Conservation (phyloP, 2,797 vertebrate species). For the Rhinella marina region DNA sequence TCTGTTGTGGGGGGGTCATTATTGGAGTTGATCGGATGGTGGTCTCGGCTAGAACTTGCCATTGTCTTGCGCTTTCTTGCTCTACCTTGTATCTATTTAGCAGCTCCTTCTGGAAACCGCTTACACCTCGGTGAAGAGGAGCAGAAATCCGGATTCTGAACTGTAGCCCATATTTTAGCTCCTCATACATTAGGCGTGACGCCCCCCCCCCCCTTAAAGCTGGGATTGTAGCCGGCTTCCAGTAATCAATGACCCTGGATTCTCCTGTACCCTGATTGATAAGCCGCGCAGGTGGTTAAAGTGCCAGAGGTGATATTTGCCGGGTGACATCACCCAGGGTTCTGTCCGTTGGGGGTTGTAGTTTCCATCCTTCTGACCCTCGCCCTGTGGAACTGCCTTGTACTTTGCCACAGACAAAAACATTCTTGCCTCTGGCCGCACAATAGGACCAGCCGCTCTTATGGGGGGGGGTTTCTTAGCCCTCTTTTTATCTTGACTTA, state of each 20-base stretch:
- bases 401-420: slow-evolving; percentile 61
- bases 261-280: slow-evolving; percentile 56
- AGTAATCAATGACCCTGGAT: slow-evolving; percentile 57
- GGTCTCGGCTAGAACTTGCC: not conserved
- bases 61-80: not conserved
- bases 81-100: not conserved
- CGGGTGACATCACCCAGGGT: slow-evolving; percentile 44
- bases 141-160: slow-evolving; percentile 53
- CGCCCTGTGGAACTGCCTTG: slow-evolving; percentile 55
- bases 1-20: not conserved
- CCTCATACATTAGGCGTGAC: slow-evolving; percentile 61
- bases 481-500: slow-evolving; percentile 52
- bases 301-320: slow-evolving; percentile 47
- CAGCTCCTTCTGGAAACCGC: slow-evolving; percentile 33
- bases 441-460: slow-evolving; percentile 60
- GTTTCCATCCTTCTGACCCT: slow-evolving; percentile 57
- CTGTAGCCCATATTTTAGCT: slow-evolving; percentile 61
- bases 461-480: slow-evolving; percentile 53
- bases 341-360: slow-evolving; percentile 36
- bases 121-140: slow-evolving; percentile 48
- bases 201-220: slow-evolving; percentile 27
- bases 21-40: not conserved
- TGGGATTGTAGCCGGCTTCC: slow-evolving; percentile 36
- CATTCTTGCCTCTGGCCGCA: slow-evolving; percentile 57
- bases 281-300: slow-evolving; percentile 57